Base-by-base conservation (phyloP, 1,140 invertebrate species). In the Drosophila yakuba region DNA sequence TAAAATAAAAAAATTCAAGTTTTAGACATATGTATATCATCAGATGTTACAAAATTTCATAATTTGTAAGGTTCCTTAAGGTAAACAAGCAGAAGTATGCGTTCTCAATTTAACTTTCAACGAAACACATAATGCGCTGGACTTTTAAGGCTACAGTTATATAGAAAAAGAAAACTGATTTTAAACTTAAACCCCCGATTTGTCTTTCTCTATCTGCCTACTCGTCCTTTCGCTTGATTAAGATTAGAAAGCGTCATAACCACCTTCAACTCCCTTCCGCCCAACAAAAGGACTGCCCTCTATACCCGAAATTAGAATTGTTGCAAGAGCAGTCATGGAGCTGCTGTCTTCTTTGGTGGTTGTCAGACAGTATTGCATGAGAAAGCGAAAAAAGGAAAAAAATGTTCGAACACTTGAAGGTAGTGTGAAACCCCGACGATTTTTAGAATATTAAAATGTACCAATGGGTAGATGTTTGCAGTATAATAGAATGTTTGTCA, bases 361-460 rank as follows among this genome's bases (percentile, higher is more conserved):
- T 86, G 60, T 71, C 83, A 67, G 41, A 39, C 25, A 52, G 20
- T 39, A 52, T 68, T 56, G 59, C 73, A 81, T 75, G 52, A 60
- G 39, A 62, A 47, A 48, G 45, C 32, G 28, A 20, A 67, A 68
- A 73, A 14, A 43, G 45, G 4, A 66, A 74, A 73, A 76, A 76
- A 57, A 80, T 86, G 71, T 62, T 74, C 41, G n/a, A 71, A 39
- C 12, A 36, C 43, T 39, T n/a, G 63, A 39, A 61, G 67, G 78
- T 86, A 81, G 82, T 86, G 66, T 66, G 71, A 58, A 64, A 69
- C 56, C 77, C 51, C 67, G 73, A 73, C 68, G 59, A 79, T 68
- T 78, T 88, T 89, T 89, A 83, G 84, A 89, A 80, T 88, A 88
- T 88, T 88, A 88, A 88, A 80, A 88, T 61, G 47, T 74, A 83